These are phyloP conservation scores for Calliphora vomitoria DNA, from an alignment of 2,888 invertebrate species.

Conservation along the genomic window DNA sequence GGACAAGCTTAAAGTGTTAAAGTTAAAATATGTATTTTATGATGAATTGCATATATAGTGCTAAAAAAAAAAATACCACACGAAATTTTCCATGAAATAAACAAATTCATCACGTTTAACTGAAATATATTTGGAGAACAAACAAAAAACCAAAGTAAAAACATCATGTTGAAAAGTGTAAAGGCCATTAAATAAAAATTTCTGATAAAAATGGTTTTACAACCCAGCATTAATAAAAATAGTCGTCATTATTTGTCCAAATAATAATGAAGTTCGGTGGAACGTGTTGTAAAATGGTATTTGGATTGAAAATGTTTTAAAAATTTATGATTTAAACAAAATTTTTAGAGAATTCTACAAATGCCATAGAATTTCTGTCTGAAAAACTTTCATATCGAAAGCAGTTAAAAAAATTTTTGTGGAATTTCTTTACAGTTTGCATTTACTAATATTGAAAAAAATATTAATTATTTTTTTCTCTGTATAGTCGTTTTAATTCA, in stretches of 20 bases:
- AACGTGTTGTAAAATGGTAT: background rate
- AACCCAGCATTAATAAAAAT: conserved; percentile 32
- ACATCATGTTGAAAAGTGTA: background rate
- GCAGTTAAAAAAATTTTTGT: too few relatives aligned
- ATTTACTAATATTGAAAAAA: too few relatives aligned
- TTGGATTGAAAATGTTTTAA: too few relatives aligned
- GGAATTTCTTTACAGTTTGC: too few relatives aligned
- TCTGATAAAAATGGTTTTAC: conserved; percentile 22
- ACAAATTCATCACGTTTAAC: conserved; percentile 46
- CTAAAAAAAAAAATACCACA: background rate
- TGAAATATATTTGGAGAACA: conserved; percentile 7
- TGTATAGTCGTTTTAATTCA: too few relatives aligned
- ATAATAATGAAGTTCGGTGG: background rate
- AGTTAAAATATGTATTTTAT: conserved; percentile 21
- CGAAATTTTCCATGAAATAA: background rate
- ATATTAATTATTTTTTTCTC: too few relatives aligned
- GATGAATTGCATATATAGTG: conserved; percentile 40
- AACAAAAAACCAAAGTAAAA: background rate
- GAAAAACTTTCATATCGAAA: too few relatives aligned
- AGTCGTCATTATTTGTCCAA: background rate
- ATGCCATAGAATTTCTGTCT: too few relatives aligned
- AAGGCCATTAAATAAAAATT: conserved; percentile 21
- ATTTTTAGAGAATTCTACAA: too few relatives aligned
- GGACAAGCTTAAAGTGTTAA: conserved; percentile 14
- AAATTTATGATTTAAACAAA: too few relatives aligned